Evolutionary conservation across 2,888 invertebrate genomes (phyloP), one percentile per base, ranked within the genome.

Genomic region (Lasiommata megera): DNA sequence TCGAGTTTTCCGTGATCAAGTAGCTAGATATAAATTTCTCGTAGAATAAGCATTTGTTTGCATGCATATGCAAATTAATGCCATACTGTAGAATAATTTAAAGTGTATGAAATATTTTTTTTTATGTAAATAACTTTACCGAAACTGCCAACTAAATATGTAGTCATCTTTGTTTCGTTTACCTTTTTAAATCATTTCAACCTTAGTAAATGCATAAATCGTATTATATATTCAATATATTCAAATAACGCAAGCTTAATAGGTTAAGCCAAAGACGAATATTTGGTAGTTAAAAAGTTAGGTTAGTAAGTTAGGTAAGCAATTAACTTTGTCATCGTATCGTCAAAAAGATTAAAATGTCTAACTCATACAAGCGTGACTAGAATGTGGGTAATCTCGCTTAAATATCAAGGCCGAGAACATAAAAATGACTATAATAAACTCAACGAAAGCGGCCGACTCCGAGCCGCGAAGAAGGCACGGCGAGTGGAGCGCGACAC

Each of bases 401-500:
- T 68, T 62, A 44, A 63, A 70, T 71, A 73, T 72, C 67, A 72
- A 70, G 65, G 69, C 60, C 63, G 70, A 63, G 71, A 71, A 70
- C 67, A 70, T 68, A 71, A 74, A 73, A 66, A 70, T 72, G 69
- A 73, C 71, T 72, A 74, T 75, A 72, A 60, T 56, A 54, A 48
- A 46, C 70, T 8, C 12, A 43, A 74, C 68, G 74, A 79, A 78
- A 80, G 74, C 76, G 70, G 76, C 65, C 76, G 12, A n/a, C 43
- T 23, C 23, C n/a, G 70, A 74, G 72, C 72, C 73, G 74, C 73
- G 69, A 63, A 60, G 68, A 67, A 29, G 51, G 40, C 63, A 61
- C 66, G 73, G 63, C 77, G 79, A 84, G 74, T 82, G 77, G 74
- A 84, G 79, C 84, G 85, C 77, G 71, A 80, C 84, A 76, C 73